phyloP scores from a whole-genome alignment of 2,113 vertebrate species.

The Piprites chloris region DNA sequence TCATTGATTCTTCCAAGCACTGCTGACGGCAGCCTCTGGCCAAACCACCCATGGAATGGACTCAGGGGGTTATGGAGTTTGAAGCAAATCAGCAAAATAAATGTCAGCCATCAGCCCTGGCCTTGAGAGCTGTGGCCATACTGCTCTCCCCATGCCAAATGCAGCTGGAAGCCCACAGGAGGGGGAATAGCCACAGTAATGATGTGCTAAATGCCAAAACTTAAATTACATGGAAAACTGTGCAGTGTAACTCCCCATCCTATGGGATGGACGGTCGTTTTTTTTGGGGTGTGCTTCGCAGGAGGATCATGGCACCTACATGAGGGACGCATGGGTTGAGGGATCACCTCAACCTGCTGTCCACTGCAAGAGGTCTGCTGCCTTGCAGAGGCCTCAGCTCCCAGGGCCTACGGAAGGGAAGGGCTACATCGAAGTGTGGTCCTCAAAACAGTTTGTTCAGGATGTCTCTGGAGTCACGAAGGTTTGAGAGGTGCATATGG shows the following conservation, averaged over 20 bases:
- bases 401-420: background rate
- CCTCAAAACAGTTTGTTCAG: background rate
- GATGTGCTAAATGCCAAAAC: background rate
- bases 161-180: background rate
- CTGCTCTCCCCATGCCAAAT: background rate
- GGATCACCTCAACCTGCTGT: background rate
- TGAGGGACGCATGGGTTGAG: accelerated
- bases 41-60: background rate
- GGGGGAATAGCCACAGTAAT: accelerated
- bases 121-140: background rate
- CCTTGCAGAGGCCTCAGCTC: background rate
- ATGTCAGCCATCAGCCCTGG: background rate
- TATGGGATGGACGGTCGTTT: too few species aligned
- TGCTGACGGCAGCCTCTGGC: accelerated
- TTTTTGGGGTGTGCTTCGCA: background rate
- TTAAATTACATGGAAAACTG: background rate
- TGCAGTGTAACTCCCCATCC: background rate
- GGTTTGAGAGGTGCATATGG: background rate
- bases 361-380: background rate
- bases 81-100: background rate
- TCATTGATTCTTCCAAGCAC: background rate
- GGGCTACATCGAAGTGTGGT: accelerated
- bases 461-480: background rate
- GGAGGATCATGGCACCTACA: accelerated
- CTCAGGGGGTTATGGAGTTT: background rate